phyloP scores from a whole-genome alignment of 2,888 invertebrate genomes.

The Caenorhabditis wallacei region DNA sequence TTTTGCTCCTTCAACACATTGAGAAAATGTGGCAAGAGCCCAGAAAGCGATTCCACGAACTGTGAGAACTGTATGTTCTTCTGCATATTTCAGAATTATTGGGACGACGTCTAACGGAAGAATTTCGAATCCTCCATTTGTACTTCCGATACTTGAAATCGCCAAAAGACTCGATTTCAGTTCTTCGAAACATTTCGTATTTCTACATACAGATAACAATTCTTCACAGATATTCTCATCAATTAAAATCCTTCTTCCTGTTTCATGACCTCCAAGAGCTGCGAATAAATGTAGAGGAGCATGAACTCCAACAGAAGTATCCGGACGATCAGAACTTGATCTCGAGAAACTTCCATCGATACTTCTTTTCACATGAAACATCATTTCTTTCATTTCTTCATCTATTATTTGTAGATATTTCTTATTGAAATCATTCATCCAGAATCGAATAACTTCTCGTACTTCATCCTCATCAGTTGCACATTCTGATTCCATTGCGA shows the following conservation, averaged over 20 bases:
- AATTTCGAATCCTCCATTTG: constrained; percentile 63
- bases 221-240: constrained; percentile 53
- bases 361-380: constrained; percentile 91
- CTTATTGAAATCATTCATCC: constrained; percentile 83
- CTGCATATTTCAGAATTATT: constrained; percentile 73
- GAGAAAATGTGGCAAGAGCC: constrained; percentile 77
- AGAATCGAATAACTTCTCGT: constrained; percentile 64
- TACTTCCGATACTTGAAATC: constrained; percentile 72
- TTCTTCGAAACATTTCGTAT: constrained; percentile 51
- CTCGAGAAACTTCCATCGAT: constrained; percentile 90
- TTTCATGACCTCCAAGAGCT: constrained; percentile 70
- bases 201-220: constrained; percentile 45
- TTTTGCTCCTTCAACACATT: constrained; percentile 68
- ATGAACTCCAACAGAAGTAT: constrained; percentile 67
- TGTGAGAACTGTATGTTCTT: constrained; percentile 75
- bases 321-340: constrained; percentile 68
- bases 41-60: constrained; percentile 81
- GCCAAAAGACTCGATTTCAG: constrained; percentile 75
- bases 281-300: constrained; percentile 75
- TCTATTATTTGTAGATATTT: constrained; percentile 94
- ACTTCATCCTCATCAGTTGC: constrained; percentile 64
- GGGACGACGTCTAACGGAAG: constrained; percentile 62
- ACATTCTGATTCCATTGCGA: constrained; percentile 71
- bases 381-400: constrained; percentile 91
- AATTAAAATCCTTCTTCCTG: constrained; percentile 65